Evolutionary conservation across 2,113 vertebrate genomes (phyloP), one percentile per base, ranked within the genome.

Genomic region (Procavia capensis): DNA sequence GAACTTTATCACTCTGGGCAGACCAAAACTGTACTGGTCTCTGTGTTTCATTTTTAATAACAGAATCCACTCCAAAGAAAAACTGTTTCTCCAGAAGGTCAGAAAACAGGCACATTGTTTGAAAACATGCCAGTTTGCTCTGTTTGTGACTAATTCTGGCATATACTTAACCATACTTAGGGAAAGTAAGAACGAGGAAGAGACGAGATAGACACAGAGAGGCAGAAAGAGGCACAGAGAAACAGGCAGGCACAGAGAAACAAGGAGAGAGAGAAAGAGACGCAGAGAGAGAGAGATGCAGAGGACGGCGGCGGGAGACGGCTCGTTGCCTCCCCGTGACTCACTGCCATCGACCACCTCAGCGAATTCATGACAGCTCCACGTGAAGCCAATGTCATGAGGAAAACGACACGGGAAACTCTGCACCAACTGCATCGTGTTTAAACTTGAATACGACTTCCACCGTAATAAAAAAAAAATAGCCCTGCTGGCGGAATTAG

Each of bases 241-340:
- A 14, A 31, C 29, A 6, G 11, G 11, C 9, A 6, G 14, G 3
- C 27, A 36, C 17, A 17, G 16, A 19, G 5, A 6, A 2, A 16
- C 5, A 16, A 3, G 9, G 8, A n/a, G 34, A 20, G 19, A 2
- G 7, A 22, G 19, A 36, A 4, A 9, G 16, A 11, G 24, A 39
- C 34, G 19, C 10, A 6, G 13, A 34, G 9, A 4, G 2, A 17
- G 5, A 43, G 25, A 1, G 68, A 17, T 1, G 43, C 5, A 10
- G 3, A 5, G 41, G 19, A 4, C n/a, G 1, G 29, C 19, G 14
- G 11, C 29, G 9, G 29, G 2, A n/a, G 2, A n/a, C 27, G n/a
- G 29, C 10, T 34, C 57, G 25, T 5, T 39, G 10, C 70, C 87
- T 78, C 45, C 43, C 43, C 63, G 47, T 41, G 84, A n/a, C 29